phyloP scores from a whole-genome alignment of 2,888 invertebrate species.

The Pseudococcus viburni region DNA sequence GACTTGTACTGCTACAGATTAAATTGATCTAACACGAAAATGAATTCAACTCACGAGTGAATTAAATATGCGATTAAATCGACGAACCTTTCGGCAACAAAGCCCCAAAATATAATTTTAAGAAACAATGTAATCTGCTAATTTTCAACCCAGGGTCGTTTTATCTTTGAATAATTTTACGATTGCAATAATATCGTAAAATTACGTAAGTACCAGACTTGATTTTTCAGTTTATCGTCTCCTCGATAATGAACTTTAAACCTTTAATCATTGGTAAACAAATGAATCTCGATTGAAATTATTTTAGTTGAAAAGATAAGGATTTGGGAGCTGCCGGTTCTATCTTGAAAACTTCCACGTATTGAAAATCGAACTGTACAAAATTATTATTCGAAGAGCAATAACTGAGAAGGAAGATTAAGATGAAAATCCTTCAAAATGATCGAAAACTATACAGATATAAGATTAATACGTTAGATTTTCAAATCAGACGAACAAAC shows the following conservation, averaged over 20 bases:
- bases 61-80: background rate
- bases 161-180: background rate
- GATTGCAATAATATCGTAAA: background rate
- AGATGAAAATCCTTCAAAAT: background rate
- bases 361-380: background rate
- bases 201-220: background rate
- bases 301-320: background rate
- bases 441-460: background rate
- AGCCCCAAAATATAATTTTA: background rate
- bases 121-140: background rate
- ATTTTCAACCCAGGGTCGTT: background rate
- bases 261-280: conserved; percentile 7
- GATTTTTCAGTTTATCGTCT: background rate
- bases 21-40: background rate
- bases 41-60: background rate
- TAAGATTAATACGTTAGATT: background rate
- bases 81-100: background rate
- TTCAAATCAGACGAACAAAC: background rate
- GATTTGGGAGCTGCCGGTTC: background rate
- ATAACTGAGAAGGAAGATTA: background rate
- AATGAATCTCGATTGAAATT: background rate
- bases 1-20: background rate
- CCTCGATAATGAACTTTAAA: background rate
- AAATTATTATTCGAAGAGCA: background rate
- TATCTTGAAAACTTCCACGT: background rate